Percentiles rank a stretch among this genome's conserved stretches.
Conservation (phyloP, 2,797 vertebrate genomes). For the Mus minutoides region DNA sequence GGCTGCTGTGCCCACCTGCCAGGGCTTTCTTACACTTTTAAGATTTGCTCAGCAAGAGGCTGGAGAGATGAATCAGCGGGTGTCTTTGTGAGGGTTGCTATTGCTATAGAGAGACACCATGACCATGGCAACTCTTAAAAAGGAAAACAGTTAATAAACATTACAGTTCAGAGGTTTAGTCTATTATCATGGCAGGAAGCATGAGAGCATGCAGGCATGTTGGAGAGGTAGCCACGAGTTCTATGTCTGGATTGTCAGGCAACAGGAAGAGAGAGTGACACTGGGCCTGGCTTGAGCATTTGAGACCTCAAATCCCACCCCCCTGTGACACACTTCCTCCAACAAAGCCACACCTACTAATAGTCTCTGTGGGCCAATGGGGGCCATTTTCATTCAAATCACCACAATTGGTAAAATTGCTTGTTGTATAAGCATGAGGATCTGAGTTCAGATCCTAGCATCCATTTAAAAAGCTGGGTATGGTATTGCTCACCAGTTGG, state of each 20-base stretch:
- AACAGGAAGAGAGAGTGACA: not conserved
- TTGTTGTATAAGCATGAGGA: not conserved
- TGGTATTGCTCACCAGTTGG: not conserved
- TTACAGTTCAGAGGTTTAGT: not conserved
- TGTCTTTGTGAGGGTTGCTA: not conserved
- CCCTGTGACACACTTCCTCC: not conserved
- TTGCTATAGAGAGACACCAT: too few species aligned
- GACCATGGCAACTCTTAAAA: not conserved
- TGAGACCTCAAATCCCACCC: not conserved
- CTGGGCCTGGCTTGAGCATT: not conserved
- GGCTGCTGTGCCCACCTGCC: not conserved
- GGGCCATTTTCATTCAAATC: not conserved
- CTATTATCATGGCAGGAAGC: not conserved
- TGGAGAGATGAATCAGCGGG: not conserved
- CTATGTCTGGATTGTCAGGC: not conserved
- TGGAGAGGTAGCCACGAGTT: too few species aligned
- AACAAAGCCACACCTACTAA: not conserved
- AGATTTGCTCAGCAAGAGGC: not conserved
- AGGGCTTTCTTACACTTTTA: not conserved
- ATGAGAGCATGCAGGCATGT: not conserved
- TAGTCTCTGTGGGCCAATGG: not conserved
- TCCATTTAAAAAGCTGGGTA: not conserved
- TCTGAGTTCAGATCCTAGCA: not conserved
- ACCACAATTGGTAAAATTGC: not conserved
- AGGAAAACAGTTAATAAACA: not conserved